These are phyloP conservation scores for Leptopilina boulardi DNA, from an alignment of 1,140 invertebrate species.

Conservation along the genomic window DNA sequence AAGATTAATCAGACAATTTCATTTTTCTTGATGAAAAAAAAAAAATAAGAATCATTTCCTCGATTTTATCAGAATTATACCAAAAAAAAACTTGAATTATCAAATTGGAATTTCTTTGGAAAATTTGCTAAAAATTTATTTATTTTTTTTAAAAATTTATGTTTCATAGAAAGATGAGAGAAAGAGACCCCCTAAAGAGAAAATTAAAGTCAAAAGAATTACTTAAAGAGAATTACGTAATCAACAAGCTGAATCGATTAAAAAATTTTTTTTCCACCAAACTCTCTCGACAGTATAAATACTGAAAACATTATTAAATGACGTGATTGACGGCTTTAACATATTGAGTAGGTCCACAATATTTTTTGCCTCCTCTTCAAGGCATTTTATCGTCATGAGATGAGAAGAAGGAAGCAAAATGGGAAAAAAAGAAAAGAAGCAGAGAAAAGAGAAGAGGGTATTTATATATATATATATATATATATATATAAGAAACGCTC, in stretches of 20 bases:
- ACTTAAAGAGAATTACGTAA: conserved; percentile 22
- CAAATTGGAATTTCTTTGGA: no score
- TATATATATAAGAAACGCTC: conserved; percentile 30
- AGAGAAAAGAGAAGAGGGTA: conserved; percentile 3
- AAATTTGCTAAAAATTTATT: no score
- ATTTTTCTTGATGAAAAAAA: neutral
- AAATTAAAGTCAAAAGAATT: no score
- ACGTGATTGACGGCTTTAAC: conserved; percentile 34
- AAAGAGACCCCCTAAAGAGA: neutral
- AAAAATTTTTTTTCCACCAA: neutral
- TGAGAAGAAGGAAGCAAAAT: neutral
- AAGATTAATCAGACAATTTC: conserved; percentile 46
- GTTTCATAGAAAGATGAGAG: neutral
- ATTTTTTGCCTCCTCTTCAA: conserved; percentile 30
- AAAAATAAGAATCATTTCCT: no score
- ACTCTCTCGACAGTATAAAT: neutral
- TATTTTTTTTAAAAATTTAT: no score
- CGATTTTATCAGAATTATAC: conserved; percentile 8
- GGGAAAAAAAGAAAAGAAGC: neutral
- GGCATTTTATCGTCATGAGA: conserved; percentile 27
- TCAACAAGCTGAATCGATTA: neutral
- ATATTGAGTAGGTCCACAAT: neutral
- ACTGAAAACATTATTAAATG: conserved; percentile 22
- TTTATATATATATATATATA: no score
- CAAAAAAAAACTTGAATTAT: no score